Conservation (phyloP, 2,888 invertebrate species). For the Phasia obesa region DNA sequence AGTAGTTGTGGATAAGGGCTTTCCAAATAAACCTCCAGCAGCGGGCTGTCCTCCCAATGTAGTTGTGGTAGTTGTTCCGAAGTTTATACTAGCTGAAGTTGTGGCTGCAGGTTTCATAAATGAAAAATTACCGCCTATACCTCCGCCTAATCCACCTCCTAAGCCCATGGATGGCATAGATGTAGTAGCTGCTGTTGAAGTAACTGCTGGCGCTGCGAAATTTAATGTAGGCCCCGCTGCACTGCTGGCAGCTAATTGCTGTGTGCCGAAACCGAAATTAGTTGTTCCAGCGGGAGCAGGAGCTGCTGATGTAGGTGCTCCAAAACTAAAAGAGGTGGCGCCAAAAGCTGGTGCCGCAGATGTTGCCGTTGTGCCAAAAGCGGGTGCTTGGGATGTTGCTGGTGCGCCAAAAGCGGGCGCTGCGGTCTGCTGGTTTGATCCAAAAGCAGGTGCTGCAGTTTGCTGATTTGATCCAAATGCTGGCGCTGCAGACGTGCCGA, state of each 20-base stretch:
- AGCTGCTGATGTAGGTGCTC: conserved; percentile 41
- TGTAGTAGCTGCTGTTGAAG: conserved; percentile 47
- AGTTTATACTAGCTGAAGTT: conserved; percentile 79
- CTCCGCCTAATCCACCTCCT: conserved; percentile 70
- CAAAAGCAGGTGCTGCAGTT: conserved; percentile 65
- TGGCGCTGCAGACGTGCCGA: conserved; percentile 45
- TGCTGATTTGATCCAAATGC: conserved; percentile 60
- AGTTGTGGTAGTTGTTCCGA: conserved; percentile 77
- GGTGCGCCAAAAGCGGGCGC: conserved; percentile 62
- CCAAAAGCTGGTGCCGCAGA: conserved; percentile 71
- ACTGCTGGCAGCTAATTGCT: conserved; percentile 61
- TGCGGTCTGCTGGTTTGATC: conserved; percentile 26
- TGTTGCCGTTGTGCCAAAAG: conserved; percentile 73
- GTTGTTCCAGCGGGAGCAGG: conserved; percentile 56
- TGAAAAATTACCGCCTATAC: conserved; percentile 72
- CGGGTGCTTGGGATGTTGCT: conserved; percentile 68
- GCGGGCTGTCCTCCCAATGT: conserved; percentile 77
- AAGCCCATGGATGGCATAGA: conserved; percentile 71
- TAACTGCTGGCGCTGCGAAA: conserved; percentile 71
- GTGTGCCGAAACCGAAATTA: conserved; percentile 73
- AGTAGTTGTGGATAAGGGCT: conserved; percentile 63
- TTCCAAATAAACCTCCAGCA: conserved; percentile 76
- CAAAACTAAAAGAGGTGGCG: conserved; percentile 55
- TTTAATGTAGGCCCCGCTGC: conserved; percentile 72
- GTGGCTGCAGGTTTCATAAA: conserved; percentile 77